These are phyloP conservation scores for Diabrotica balteata DNA, from an alignment of 2,888 invertebrate species.

Conservation along the genomic window DNA sequence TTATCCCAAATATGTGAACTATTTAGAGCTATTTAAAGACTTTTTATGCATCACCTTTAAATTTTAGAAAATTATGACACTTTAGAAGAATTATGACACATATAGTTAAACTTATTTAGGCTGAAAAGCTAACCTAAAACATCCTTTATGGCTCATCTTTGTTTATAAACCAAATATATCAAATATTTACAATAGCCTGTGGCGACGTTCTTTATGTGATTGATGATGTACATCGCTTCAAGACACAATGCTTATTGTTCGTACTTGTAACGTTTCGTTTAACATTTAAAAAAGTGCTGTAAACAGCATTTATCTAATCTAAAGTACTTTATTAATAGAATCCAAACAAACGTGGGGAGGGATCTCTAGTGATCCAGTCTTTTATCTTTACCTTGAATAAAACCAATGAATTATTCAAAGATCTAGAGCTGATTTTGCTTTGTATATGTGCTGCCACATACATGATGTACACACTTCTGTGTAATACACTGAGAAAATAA, in stretches of 20 bases:
- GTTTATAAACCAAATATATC: constrained; percentile 8
- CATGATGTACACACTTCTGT: constrained; percentile 46
- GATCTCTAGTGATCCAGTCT: constrained; percentile 52
- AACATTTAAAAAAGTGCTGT: constrained; percentile 53
- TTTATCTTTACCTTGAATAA: constrained; percentile 52
- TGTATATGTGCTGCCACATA: constrained; percentile 56
- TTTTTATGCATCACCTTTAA: neutral
- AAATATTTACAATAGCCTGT: constrained; percentile 10
- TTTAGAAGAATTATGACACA: too few relatives aligned
- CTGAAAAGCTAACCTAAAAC: too few relatives aligned
- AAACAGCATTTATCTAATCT: constrained; percentile 56
- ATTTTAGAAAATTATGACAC: neutral
- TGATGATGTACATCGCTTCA: constrained; percentile 35
- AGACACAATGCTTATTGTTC: constrained; percentile 41
- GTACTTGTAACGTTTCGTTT: constrained; percentile 53
- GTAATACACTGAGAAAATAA: too few relatives aligned
- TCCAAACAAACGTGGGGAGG: constrained; percentile 53
- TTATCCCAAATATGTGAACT: too few relatives aligned
- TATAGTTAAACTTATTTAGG: too few relatives aligned
- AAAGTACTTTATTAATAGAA: constrained; percentile 58
- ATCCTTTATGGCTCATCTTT: neutral
- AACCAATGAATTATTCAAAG: constrained; percentile 58
- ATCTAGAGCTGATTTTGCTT: constrained; percentile 57
- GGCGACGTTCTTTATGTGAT: constrained; percentile 29
- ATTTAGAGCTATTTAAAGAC: too few relatives aligned